phyloP scores from a whole-genome alignment of 1,140 invertebrate genomes.

The Dendroctonus ponderosae region DNA sequence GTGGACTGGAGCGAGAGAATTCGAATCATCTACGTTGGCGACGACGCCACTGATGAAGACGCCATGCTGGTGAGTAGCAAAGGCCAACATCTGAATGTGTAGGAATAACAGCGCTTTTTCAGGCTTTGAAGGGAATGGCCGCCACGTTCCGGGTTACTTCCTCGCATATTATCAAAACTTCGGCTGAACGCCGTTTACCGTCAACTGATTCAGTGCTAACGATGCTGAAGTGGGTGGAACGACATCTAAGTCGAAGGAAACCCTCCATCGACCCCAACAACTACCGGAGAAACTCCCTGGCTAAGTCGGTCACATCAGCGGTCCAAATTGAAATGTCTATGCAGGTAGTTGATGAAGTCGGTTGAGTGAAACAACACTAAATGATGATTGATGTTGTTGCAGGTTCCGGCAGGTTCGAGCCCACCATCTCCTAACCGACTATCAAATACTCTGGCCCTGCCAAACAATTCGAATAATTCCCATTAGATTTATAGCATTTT shows the following conservation, averaged over 20 bases:
- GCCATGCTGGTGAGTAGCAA: slow-evolving; percentile 74
- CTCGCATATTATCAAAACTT: slow-evolving; percentile 80
- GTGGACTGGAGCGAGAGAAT: slow-evolving; percentile 89
- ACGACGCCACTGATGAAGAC: slow-evolving; percentile 88
- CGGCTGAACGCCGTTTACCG: slow-evolving; percentile 79
- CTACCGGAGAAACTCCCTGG: slow-evolving; percentile 35
- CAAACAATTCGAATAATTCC: slow-evolving; percentile 22
- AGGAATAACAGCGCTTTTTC: slow-evolving; percentile 1
- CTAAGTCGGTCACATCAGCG: slow-evolving; percentile 28
- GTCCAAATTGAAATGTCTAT: slow-evolving; percentile 41
- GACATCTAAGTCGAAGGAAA: slow-evolving; percentile 74
- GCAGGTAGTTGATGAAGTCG: slow-evolving; percentile 2
- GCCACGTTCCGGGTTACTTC: slow-evolving; percentile 85
- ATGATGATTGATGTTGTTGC: not conserved
- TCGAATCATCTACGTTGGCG: slow-evolving; percentile 85
- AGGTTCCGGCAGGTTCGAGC: slow-evolving; percentile 15
- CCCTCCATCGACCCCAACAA: slow-evolving; percentile 49
- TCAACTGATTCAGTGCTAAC: slow-evolving; percentile 85
- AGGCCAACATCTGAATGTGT: not conserved
- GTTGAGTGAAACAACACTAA: not conserved
- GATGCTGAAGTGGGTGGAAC: slow-evolving; percentile 80
- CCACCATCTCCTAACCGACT: slow-evolving; percentile 9
- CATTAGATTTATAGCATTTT: slow-evolving; percentile 16
- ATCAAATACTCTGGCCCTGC: slow-evolving; percentile 1
- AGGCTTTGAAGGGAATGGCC: slow-evolving; percentile 86